Percentiles rank a stretch among this genome's conserved stretches.
These are phyloP conservation scores for Scaptomyza parva DNA, from an alignment of 2,888 invertebrate genomes.

Conservation along the genomic window DNA sequence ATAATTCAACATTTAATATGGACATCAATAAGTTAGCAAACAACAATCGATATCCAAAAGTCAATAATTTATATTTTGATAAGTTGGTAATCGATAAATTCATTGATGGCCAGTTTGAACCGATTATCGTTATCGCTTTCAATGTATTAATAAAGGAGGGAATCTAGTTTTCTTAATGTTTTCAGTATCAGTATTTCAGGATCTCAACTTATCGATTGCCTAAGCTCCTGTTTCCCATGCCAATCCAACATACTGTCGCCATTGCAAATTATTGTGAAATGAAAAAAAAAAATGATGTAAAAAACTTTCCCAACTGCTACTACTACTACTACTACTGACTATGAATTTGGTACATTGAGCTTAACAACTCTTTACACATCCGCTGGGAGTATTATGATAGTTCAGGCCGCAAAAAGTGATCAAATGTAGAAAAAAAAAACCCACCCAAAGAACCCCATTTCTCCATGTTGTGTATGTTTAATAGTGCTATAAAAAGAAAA, in stretches of 20 bases:
- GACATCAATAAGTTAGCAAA: too few relatives aligned
- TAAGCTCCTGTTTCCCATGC: constrained; percentile 31
- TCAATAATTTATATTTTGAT: too few relatives aligned
- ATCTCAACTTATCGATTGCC: constrained; percentile 9
- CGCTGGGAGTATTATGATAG: constrained; percentile 54
- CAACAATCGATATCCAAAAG: too few relatives aligned
- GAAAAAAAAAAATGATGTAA: constrained; percentile 40
- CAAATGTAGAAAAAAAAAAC: constrained; percentile 12
- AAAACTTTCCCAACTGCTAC: constrained; percentile 55
- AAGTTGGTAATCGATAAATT: not conserved
- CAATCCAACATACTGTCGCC: not conserved
- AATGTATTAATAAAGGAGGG: too few relatives aligned
- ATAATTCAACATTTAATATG: too few relatives aligned
- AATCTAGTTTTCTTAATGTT: too few relatives aligned
- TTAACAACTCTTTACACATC: constrained; percentile 71
- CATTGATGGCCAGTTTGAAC: too few relatives aligned
- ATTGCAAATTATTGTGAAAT: constrained; percentile 22
- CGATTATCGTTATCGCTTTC: not conserved
- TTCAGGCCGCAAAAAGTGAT: constrained; percentile 1
- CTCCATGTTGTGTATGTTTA: constrained; percentile 34
- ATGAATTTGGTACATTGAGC: constrained; percentile 44
- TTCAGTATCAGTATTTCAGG: too few relatives aligned
- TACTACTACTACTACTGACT: not conserved
- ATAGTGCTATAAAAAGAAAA: constrained; percentile 48
- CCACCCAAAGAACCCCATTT: constrained; percentile 53